These are phyloP conservation scores for Anagrus nilaparvatae DNA, from an alignment of 1,140 invertebrate genomes.

Conservation along the genomic window DNA sequence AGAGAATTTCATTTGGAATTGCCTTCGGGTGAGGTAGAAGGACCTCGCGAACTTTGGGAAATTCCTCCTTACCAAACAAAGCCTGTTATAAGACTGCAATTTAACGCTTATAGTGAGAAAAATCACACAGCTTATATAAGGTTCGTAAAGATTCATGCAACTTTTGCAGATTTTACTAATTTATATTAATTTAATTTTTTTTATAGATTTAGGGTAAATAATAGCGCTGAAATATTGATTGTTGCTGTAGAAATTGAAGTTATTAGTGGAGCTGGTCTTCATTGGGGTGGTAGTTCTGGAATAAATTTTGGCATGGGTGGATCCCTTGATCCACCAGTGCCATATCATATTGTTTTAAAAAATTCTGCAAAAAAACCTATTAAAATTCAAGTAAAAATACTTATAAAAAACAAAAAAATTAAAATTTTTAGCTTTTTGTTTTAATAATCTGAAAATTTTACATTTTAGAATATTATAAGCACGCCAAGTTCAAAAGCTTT, in stretches of 20 bases:
- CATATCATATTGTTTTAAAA: slow-evolving; percentile 54
- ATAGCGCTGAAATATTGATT: slow-evolving; percentile 57
- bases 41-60: slow-evolving; percentile 73
- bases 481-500: slow-evolving; percentile 51
- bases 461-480: slow-evolving; percentile 46
- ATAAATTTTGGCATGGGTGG: slow-evolving; percentile 78
- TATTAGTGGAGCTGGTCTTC: slow-evolving; percentile 58
- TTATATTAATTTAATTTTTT: slow-evolving; percentile 13
- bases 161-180: too few species aligned
- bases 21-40: slow-evolving; percentile 68
- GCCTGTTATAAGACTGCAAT: slow-evolving; percentile 76
- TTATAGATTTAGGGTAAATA: slow-evolving; percentile 60
- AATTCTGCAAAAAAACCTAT: slow-evolving; percentile 64
- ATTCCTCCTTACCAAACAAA: slow-evolving; percentile 84
- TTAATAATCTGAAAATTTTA: slow-evolving; percentile 6
- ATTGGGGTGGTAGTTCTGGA: slow-evolving; percentile 58
- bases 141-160: slow-evolving; percentile 30
- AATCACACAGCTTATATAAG: slow-evolving; percentile 77
- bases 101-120: slow-evolving; percentile 60
- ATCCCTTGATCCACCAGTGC: slow-evolving; percentile 54
- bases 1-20: slow-evolving; percentile 85
- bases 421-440: slow-evolving; percentile 7
- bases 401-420: slow-evolving; percentile 7
- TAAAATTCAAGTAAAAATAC: slow-evolving; percentile 54
- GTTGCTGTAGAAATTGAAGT: slow-evolving; percentile 85